phyloP scores from a whole-genome alignment of 2,888 invertebrate genomes.

The Lottia gigantea region DNA sequence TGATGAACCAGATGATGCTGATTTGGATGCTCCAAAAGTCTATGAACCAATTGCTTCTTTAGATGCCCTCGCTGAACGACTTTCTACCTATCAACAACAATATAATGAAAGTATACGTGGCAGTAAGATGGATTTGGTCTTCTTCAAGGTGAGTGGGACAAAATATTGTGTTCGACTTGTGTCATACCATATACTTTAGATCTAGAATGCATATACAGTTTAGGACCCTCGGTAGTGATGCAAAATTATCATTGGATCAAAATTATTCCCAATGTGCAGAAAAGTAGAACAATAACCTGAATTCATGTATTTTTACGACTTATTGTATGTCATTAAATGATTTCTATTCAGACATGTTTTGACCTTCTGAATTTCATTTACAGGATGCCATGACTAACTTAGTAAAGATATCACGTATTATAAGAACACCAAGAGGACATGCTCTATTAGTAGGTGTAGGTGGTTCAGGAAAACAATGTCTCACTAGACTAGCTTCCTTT shows the following conservation, averaged over 20 bases:
- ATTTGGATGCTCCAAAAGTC: slow-evolving; percentile 94
- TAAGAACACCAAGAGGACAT: slow-evolving; percentile 93
- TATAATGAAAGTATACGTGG: slow-evolving; percentile 68
- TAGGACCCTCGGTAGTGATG: neutral
- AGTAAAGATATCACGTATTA: slow-evolving; percentile 92
- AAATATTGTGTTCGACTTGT: no score
- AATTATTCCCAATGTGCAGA: no score
- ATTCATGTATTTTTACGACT: no score
- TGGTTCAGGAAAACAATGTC: slow-evolving; percentile 96
- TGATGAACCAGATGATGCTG: slow-evolving; percentile 93
- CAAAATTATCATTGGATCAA: neutral
- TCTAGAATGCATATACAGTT: neutral
- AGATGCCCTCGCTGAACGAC: slow-evolving; percentile 75
- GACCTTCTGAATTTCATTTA: neutral
- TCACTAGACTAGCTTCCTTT: slow-evolving; percentile 93
- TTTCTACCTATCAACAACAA: slow-evolving; percentile 59
- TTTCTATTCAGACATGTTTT: no score
- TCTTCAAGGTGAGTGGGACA: slow-evolving; percentile 66
- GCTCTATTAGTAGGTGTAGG: slow-evolving; percentile 96
- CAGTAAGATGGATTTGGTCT: slow-evolving; percentile 68
- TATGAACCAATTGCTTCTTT: slow-evolving; percentile 85
- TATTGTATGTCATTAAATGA: no score
- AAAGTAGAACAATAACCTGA: no score
- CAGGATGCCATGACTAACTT: slow-evolving; percentile 93
- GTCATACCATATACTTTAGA: neutral